phyloP scores from a whole-genome alignment of 1,140 invertebrate species.

The Bactericera cockerelli region DNA sequence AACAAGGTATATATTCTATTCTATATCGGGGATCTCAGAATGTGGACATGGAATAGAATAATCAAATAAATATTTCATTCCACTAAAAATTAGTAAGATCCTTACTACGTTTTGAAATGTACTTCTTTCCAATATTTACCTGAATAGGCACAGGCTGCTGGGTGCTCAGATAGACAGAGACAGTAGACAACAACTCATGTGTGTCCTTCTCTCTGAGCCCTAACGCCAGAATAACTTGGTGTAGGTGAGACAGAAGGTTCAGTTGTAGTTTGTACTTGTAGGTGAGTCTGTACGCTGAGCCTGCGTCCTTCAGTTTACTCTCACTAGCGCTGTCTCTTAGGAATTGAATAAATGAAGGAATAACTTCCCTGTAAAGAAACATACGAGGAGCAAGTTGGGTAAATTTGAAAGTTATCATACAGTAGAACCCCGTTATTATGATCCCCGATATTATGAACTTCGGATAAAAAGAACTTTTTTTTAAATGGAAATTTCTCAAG shows the following conservation, averaged over 20 bases:
- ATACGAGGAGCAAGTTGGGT: neutral
- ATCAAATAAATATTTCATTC: no score
- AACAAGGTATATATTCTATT: no score
- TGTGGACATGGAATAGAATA: no score
- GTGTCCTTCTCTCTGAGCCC: slow-evolving; percentile 33
- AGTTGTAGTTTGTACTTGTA: slow-evolving; percentile 42
- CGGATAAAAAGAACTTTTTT: no score
- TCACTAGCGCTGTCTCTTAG: slow-evolving; percentile 33
- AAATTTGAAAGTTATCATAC: slow-evolving; percentile 12
- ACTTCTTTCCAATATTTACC: no score
- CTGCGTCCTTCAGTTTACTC: slow-evolving; percentile 40
- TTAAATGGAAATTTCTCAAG: no score
- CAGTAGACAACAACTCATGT: slow-evolving; percentile 31
- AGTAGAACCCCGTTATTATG: no score
- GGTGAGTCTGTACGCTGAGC: slow-evolving; percentile 38
- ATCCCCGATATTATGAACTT: no score
- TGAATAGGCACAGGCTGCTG: slow-evolving; percentile 42
- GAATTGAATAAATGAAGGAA: slow-evolving; percentile 37
- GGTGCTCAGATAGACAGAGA: slow-evolving; percentile 36
- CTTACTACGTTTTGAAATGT: no score
- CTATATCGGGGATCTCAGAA: no score
- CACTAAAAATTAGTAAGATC: no score
- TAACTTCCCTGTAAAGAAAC: slow-evolving; percentile 36
- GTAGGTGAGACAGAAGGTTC: slow-evolving; percentile 35
- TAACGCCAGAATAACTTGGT: slow-evolving; percentile 33